Evolutionary conservation across 2,888 invertebrate genomes (phyloP), one percentile per base, ranked within the genome.

Genomic region (Drosophila neotestacea): DNA sequence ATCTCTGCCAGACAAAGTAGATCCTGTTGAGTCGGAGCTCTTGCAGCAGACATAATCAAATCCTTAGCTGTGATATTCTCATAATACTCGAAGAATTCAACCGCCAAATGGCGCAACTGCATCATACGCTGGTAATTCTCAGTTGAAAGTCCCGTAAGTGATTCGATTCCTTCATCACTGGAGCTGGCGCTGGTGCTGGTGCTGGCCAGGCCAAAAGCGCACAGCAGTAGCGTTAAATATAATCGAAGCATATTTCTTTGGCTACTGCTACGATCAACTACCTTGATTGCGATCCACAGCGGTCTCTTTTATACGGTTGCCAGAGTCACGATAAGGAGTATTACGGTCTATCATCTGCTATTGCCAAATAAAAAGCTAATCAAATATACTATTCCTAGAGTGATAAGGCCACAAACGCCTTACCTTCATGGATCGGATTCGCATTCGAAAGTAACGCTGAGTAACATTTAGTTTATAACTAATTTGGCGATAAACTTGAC

Each of bases 31-130:
- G 5, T 61, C 4, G 71, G 61, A 22, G 48, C 0, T 6, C 58
- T 42, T 4, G 16, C 22, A 0, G 13, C 34, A 1, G 70, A 54
- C 1, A 41, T 16, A 0, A 56, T 42, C 4, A 68, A 5, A 32
- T 81, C 76, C 4, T 36, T 22, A 0, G 41, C 13, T 1, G 77
- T 76, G 5, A 74, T 41, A 22, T 81, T 85, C 1, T 48, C 38
- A 52, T 66, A 85, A 30, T 67, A 52, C 1, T 85, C 77, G 1
- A 73, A 44, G 22, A 87, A 87, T 48, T 85, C 85, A 4, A 78
- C 51, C 0, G 73, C 46, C 47, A 85, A 16, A n/a, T 55, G 68
- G 1, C 79, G 77, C 27, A 76, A n/a, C 9, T 73, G 68, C 50
- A 56, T 46, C 27, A 69, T 6, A 0, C 62, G 44, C 13, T 63